Percentiles rank a stretch among this genome's conserved stretches.
Conservation (phyloP, 2,797 vertebrate genomes). For the Coreius guichenoti region DNA sequence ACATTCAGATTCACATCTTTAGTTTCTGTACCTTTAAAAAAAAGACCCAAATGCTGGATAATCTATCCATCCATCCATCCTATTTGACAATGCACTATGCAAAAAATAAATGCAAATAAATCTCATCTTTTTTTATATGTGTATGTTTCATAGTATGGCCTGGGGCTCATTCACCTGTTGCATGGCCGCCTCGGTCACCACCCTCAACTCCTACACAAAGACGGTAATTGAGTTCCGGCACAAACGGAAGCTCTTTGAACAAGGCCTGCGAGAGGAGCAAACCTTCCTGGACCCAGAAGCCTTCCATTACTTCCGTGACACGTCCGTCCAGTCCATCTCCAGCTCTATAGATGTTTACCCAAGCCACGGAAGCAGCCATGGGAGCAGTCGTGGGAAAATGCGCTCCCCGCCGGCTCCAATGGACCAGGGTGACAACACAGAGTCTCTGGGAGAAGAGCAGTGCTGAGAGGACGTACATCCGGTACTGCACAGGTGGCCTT, state of each 20-base stretch:
- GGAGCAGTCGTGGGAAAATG: conserved; percentile 70
- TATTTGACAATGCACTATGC: background rate
- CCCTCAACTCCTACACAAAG: conserved; percentile 98
- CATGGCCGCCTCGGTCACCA: conserved; percentile 96
- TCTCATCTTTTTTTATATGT: conserved; percentile 2
- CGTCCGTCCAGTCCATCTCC: conserved; percentile 83
- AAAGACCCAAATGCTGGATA: background rate
- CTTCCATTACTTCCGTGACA: conserved; percentile 91
- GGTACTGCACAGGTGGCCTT: background rate
- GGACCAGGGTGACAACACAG: conserved; percentile 76
- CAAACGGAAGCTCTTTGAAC: conserved; percentile 94
- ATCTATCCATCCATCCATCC: background rate
- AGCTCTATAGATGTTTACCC: conserved; percentile 76
- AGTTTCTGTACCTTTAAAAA: no score
- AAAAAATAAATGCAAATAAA: background rate
- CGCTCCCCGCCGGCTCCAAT: conserved; percentile 66
- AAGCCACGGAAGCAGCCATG: conserved; percentile 64
- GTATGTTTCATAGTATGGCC: conserved; percentile 82
- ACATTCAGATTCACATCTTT: no score
- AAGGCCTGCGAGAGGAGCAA: conserved; percentile 91
- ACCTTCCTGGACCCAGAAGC: conserved; percentile 90
- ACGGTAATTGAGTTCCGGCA: conserved; percentile 96
- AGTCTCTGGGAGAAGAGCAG: conserved; percentile 79
- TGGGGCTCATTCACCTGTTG: conserved; percentile 98
- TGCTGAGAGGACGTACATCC: conserved; percentile 67